phyloP scores from a whole-genome alignment of 1,140 invertebrate genomes.

The Bombus ignitus region DNA sequence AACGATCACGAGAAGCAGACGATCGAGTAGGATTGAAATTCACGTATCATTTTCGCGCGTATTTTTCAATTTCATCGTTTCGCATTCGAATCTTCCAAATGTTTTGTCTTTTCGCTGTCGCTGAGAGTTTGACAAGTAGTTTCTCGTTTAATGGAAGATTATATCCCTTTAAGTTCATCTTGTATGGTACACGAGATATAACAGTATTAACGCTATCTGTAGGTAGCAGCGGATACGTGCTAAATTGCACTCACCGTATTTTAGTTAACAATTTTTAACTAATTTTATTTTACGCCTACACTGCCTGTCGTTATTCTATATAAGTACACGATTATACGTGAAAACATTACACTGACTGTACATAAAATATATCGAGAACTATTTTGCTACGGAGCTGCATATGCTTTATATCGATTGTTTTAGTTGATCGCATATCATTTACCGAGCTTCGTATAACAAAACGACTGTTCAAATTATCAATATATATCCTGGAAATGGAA shows the following conservation, averaged over 20 bases:
- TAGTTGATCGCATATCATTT: slow-evolving; percentile 27
- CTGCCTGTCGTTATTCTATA: slow-evolving; percentile 62
- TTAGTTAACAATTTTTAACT: slow-evolving; percentile 22
- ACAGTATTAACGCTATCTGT: slow-evolving; percentile 48
- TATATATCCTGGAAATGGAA: background rate
- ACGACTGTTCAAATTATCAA: background rate
- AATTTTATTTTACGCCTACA: slow-evolving; percentile 54
- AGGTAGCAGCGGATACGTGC: slow-evolving; percentile 7
- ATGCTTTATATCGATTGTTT: slow-evolving; percentile 12
- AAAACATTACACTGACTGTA: slow-evolving; percentile 21
- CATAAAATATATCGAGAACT: slow-evolving; percentile 43
- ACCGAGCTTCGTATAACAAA: background rate
- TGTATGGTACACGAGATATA: slow-evolving; percentile 5
- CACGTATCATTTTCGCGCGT: background rate
- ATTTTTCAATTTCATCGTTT: background rate
- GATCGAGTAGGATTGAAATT: background rate
- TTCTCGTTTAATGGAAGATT: background rate
- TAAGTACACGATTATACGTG: slow-evolving; percentile 25
- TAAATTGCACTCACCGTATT: slow-evolving; percentile 5
- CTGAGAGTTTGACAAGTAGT: background rate
- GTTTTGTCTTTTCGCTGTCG: too few species aligned
- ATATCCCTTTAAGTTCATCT: background rate
- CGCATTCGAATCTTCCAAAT: background rate
- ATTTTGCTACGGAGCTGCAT: slow-evolving; percentile 36
- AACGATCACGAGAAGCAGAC: background rate